Base-by-base conservation (phyloP, 64 coral and sea anemone genomes). In the Dendronephthya gigantea region DNA sequence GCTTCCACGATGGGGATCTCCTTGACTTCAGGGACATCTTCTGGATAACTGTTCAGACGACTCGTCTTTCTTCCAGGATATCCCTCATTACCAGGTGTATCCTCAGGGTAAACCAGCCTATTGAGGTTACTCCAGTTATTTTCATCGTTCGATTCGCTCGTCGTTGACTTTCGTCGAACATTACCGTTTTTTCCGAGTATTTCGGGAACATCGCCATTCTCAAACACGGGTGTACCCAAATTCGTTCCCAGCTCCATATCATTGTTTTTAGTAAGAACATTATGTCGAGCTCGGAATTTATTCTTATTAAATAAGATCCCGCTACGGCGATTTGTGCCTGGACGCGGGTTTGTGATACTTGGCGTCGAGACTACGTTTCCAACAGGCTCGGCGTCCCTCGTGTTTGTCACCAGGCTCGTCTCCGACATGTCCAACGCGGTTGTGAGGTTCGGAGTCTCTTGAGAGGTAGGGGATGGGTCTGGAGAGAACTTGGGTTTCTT, bases 271-370 rank as follows among this genome's bases (percentile, higher is more conserved):
- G 56, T 83, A 29, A 68, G 84, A 28, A 92, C 58, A 59, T 93
- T 98, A 39, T 92, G 84, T 47, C 92, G 90, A 2, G 88, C 92
- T 16, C 95, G 79, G 82, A 90, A 84, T 16, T 92, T 84, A 34
- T 92, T 92, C 68, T 98, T 98, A 51, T 98, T 98, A 72, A 98
- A 98, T 45, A 98, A 87, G 35, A 98, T 98, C 2, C 95, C 95
- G 83, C 95, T 98, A 31, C 92, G 88, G 32, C 95, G 88, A 50
- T 92, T 98, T 47, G 91, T 98, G 22, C 95, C 95, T 39, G 95
- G 95, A 40, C 95, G 93, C n/a, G 95, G 95, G 51, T 98, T 98
- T 25, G 95, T 89, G 9, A 87, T 86, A 31, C 45, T 39, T 1
- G 89, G 83, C 31, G 72, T 35, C 32, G 32, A 19, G 2, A 33